Evolutionary conservation across 1,140 invertebrate species (phyloP).

Genomic region (Proales similis): DNA sequence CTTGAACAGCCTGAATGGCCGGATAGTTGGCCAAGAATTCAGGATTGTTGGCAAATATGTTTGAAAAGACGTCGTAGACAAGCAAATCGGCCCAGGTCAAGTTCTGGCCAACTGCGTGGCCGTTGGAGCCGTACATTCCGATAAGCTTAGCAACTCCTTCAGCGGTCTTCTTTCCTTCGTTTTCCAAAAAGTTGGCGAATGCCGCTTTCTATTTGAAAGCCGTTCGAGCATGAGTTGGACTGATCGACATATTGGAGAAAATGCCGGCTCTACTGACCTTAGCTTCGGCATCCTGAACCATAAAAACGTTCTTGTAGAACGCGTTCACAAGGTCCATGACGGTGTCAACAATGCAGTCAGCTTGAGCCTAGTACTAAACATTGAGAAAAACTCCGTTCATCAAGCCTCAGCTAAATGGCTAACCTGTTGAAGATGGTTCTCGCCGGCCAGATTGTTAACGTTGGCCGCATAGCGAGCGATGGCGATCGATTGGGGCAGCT

Average conservation of each 20-base stretch:
- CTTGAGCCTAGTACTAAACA: constrained; percentile 7
- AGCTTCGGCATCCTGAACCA: constrained; percentile 4
- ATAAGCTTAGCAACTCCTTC: constrained; percentile 28
- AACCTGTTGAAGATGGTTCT: too few species aligned
- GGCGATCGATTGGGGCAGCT: constrained; percentile 8
- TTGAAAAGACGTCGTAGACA: constrained; percentile 4
- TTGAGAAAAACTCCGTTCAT: too few species aligned
- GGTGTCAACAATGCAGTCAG: constrained; percentile 27
- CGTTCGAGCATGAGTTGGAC: too few species aligned
- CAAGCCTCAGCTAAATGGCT: too few species aligned
- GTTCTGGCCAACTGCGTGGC: constrained; percentile 15
- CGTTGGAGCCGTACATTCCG: constrained; percentile 18
- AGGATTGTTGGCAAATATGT: constrained; percentile 3
- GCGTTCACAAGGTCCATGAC: constrained; percentile 10
- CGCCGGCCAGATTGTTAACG: constrained; percentile 24
- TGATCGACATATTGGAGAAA: too few species aligned
- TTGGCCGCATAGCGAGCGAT: constrained; percentile 32
- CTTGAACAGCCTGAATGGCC: not conserved
- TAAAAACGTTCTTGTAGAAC: not conserved
- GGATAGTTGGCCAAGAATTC: constrained; percentile 10
- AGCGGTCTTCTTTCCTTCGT: constrained; percentile 24
- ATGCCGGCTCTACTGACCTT: not conserved
- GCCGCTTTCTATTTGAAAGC: constrained; percentile 9
- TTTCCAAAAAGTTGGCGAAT: not conserved
- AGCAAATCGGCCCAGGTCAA: constrained; percentile 29